Evolutionary conservation across 2,888 invertebrate species (phyloP), one percentile per base, ranked within the genome.

Genomic region (Agriopis aurantiaria): DNA sequence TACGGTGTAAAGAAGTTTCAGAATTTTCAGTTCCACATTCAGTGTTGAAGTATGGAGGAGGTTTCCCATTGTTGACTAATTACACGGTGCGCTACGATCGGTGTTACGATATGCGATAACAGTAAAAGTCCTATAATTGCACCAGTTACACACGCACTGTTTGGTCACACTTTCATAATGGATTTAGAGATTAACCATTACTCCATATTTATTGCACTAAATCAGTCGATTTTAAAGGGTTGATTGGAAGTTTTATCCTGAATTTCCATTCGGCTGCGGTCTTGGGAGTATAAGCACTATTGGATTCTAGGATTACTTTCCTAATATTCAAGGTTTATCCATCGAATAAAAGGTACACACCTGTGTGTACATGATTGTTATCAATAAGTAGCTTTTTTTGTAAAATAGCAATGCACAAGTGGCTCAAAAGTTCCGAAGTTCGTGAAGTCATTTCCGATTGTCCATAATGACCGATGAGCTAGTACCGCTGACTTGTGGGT

Each of bases 381-480:
- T 68, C 49, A 78, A 84, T 80, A n/a, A n/a, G n/a, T n/a, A 67
- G 75, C 64, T 71, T 75, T 75, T 85, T 86, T 82, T 80, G 55
- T 49, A 78, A 74, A 73, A 79, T 78, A 69, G 69, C 74, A 77
- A 73, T 78, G 68, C 80, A 89, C 90, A 90, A 92, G 91, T 91
- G 89, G 78, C 77, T 89, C 86, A 88, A 91, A 89, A 85, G 88
- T 88, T 89, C 88, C 88, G 87, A 88, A 84, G 85, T 86, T 85
- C 85, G 84, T 86, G 78, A 80, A 89, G 87, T 91, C 88, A 90
- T 91, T 90, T 93, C 93, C 92, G 92, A 93, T 90, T 91, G 92
- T 91, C 83, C 80, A 80, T 88, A 88, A 92, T 93, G 92, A 93
- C 80, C 89, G 93, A 93, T 93, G 92, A 91, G 86, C 79, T 81